Evolutionary conservation across 2,888 invertebrate genomes (phyloP), one percentile per base, ranked within the genome.

Genomic region (Scrobipalpa costella): DNA sequence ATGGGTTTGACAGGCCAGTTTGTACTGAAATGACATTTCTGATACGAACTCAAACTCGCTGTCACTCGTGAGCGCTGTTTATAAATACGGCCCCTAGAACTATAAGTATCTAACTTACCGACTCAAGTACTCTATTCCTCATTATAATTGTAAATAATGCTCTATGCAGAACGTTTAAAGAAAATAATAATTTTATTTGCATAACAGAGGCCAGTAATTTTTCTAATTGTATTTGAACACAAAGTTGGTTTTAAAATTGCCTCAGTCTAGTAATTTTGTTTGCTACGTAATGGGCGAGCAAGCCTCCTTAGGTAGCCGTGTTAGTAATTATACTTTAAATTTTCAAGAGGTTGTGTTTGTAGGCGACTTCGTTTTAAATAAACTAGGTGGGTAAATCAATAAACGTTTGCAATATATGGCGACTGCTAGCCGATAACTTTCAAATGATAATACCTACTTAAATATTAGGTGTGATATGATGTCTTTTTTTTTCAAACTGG

Each of bases 201-300:
- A 34, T 15, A 27, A 15, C 13, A 13, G 27, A 55, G 15, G 27
- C 6, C 34, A 15, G 34, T 34, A n/a, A 34, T 55, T 34, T 55
- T 55, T 34, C n/a, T 33, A 55, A 55, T 57, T 38, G 19, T 57
- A 38, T 38, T 57, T 57, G 15, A 38, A 57, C 21, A 57, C 57
- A 57, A 57, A 36, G 38, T 57, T 57, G 7, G 38, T 57, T 59
- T 59, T 49, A 49, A 60, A 60, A 34, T 60, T 60, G 60, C 34
- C 8, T 8, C 17, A 33, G 44, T 27, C 44, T 27, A 27, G 60
- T 60, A 49, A 60, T 60, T 60, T 60, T 47, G 49, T 60, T 49
- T 11, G 44, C 34, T 19, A 17, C 49, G 19, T 60, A 60, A 49
- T 60, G 49, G 40, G 49, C 19, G 33, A 47, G 60, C 11, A 19